phyloP scores from a whole-genome alignment of 2,113 vertebrate species.

The Cichladusa arquata region DNA sequence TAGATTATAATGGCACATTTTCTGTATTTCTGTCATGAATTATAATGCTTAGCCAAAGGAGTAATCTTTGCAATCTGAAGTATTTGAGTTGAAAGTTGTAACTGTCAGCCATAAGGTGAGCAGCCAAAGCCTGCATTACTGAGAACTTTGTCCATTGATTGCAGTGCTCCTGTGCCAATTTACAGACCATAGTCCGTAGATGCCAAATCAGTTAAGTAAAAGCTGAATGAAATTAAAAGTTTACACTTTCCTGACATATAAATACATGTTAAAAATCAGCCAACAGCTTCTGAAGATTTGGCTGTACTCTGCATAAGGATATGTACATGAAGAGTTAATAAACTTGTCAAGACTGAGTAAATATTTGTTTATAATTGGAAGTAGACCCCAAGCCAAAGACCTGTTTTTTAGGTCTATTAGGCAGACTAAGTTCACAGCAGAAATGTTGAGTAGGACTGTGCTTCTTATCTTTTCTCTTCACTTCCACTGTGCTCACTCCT shows the following conservation, averaged over 20 bases:
- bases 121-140: background rate
- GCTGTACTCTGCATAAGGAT: background rate
- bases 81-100: background rate
- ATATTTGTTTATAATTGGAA: slow-evolving; percentile 21
- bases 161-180: background rate
- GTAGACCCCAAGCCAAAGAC: background rate
- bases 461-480: background rate
- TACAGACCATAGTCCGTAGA: background rate
- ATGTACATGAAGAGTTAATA: background rate
- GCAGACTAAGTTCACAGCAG: background rate
- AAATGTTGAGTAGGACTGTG: rapidly evolving
- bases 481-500: background rate
- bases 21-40: background rate
- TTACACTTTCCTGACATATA: background rate
- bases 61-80: background rate
- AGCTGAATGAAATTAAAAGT: background rate
- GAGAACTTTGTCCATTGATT: background rate
- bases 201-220: slow-evolving; percentile 9
- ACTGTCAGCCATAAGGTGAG: background rate
- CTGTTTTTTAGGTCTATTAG: background rate
- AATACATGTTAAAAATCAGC: background rate
- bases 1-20: background rate
- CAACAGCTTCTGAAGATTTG: background rate
- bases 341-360: background rate
- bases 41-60: background rate